phyloP scores from a whole-genome alignment of 2,888 invertebrate genomes.

The Calameuta idolon region DNA sequence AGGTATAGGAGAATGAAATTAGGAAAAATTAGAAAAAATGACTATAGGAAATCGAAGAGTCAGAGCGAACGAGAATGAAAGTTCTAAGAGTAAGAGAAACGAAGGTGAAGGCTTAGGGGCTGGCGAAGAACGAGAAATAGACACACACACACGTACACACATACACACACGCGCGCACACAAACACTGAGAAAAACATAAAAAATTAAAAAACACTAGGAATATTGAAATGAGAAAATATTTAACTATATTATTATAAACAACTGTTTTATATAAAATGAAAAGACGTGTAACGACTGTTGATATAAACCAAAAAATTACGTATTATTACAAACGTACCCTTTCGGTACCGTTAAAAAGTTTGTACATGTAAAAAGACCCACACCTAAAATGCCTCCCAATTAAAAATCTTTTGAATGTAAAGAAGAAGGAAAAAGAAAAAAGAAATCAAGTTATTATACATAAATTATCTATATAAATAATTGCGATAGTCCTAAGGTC shows the following conservation, averaged over 20 bases:
- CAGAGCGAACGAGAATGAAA: background rate
- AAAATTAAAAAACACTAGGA: background rate
- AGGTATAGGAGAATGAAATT: background rate
- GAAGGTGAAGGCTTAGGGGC: background rate
- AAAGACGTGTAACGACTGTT: conserved; percentile 10
- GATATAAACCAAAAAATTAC: conserved; percentile 8
- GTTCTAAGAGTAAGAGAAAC: background rate
- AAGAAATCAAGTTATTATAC: background rate
- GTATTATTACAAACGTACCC: background rate
- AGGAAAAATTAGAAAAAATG: background rate
- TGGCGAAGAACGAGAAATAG: background rate
- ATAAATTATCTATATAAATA: background rate
- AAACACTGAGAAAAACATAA: background rate
- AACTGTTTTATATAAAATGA: conserved; percentile 10
- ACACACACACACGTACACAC: background rate
- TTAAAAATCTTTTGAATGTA: background rate
- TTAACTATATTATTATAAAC: conserved; percentile 7
- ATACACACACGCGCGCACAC: too few species aligned
- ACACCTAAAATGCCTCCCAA: conserved; percentile 49
- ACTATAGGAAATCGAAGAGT: background rate
- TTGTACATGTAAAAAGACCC: conserved; percentile 50
- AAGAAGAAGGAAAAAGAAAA: background rate
- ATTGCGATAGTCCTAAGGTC: background rate
- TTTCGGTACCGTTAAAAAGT: conserved; percentile 39
- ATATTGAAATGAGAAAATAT: conserved; percentile 7